Conservation (phyloP, 1,140 invertebrate genomes). For the Ips typographus region DNA sequence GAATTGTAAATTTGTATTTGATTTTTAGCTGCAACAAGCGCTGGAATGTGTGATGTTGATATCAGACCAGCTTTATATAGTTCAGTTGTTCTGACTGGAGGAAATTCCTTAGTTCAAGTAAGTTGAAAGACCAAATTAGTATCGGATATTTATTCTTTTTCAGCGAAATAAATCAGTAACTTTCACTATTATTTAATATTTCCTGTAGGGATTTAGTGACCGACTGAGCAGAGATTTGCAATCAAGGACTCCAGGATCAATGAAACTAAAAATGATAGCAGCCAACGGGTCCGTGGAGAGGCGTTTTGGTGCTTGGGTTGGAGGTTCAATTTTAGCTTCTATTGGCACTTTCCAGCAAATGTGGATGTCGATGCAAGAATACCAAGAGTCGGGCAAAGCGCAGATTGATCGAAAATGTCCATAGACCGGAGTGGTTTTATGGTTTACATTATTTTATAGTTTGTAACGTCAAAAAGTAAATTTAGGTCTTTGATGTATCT, state of each 20-base stretch:
- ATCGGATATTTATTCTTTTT: neutral
- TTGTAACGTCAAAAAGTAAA: neutral
- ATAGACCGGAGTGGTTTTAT: conserved; percentile 51
- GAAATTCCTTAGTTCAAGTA: conserved; percentile 79
- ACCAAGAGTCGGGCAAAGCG: conserved; percentile 89
- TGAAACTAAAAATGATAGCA: conserved; percentile 84
- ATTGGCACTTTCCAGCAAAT: conserved; percentile 96
- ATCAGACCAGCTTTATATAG: conserved; percentile 88
- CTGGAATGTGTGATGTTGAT: conserved; percentile 94
- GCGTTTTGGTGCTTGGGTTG: conserved; percentile 93
- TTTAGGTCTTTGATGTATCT: no score
- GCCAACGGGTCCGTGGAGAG: conserved; percentile 81
- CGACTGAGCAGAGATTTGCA: conserved; percentile 86
- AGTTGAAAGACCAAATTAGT: neutral
- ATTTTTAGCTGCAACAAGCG: conserved; percentile 80
- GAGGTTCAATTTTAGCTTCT: conserved; percentile 92
- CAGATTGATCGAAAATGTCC: conserved; percentile 93
- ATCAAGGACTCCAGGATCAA: conserved; percentile 83
- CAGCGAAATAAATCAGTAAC: no score
- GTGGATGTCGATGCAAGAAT: conserved; percentile 97
- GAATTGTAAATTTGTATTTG: conserved; percentile 43
- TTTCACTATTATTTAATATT: no score
- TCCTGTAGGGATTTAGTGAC: conserved; percentile 75
- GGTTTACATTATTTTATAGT: neutral
- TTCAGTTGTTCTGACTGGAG: conserved; percentile 87